Conservation (phyloP, 2,113 vertebrate genomes). For the Sclerurus mexicanus region DNA sequence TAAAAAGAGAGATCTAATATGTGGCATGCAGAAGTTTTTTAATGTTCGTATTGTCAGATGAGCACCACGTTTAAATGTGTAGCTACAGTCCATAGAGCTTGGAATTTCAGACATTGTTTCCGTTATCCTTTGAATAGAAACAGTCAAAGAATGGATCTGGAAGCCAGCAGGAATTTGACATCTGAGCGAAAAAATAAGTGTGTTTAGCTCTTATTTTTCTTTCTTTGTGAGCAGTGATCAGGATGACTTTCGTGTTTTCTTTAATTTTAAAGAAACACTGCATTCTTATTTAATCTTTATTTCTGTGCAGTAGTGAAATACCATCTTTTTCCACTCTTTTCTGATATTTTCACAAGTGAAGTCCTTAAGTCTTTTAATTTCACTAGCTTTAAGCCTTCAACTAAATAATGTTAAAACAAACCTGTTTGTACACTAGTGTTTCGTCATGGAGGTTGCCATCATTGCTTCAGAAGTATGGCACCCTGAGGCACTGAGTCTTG, state of each 20-base stretch:
- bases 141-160: constrained; percentile 42
- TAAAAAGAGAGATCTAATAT: not conserved
- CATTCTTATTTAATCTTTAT: not conserved
- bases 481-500: not conserved
- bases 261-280: not conserved
- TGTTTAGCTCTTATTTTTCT: constrained; percentile 9
- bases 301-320: not conserved
- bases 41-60: not conserved
- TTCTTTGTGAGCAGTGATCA: not conserved
- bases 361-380: not conserved
- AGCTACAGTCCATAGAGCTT: constrained; percentile 2
- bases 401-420: not conserved
- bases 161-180: constrained; percentile 56
- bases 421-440: not conserved
- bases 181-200: constrained; percentile 40
- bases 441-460: not conserved
- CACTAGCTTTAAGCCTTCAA: not conserved
- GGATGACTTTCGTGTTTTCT: not conserved
- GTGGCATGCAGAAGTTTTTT: not conserved
- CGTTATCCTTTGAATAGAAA: constrained; percentile 51
- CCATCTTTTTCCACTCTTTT: not conserved
- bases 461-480: not conserved
- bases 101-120: constrained; percentile 53
- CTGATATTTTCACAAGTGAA: not conserved
- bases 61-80: not conserved